phyloP scores from a whole-genome alignment of 2,797 vertebrate genomes.

The Melanotaenia boesemani region DNA sequence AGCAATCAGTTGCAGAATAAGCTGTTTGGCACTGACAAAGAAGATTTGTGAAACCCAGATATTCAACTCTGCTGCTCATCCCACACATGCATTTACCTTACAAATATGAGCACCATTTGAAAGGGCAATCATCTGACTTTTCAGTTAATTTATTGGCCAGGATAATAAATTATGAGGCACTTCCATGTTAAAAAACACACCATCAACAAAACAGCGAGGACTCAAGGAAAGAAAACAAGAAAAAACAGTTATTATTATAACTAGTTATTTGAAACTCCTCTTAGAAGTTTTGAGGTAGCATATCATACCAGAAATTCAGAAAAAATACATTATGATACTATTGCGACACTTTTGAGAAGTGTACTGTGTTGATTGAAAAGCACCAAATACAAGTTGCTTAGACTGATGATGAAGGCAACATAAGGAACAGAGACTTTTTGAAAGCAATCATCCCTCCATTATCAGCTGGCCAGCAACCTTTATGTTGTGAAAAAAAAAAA shows the following conservation, averaged over 20 bases:
- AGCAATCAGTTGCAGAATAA: no score
- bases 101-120: no score
- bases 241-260: no score
- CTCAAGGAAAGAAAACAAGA: not conserved
- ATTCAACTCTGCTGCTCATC: no score
- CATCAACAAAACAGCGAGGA: not conserved
- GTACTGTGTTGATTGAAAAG: not conserved
- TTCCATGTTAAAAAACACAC: not conserved
- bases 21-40: no score
- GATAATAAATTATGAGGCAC: not conserved
- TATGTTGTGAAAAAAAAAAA: not conserved
- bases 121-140: no score
- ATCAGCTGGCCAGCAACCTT: not conserved
- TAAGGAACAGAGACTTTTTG: not conserved
- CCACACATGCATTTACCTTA: no score
- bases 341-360: not conserved
- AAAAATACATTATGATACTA: not conserved
- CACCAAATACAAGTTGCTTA: not conserved
- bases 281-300: not conserved
- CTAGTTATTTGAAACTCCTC: not conserved
- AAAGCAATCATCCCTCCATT: not conserved
- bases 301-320: not conserved
- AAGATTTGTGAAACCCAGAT: no score
- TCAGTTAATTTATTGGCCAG: not conserved
- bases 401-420: not conserved